These are phyloP conservation scores for Atta colombica DNA, from an alignment of 1,140 invertebrate genomes.

Conservation along the genomic window DNA sequence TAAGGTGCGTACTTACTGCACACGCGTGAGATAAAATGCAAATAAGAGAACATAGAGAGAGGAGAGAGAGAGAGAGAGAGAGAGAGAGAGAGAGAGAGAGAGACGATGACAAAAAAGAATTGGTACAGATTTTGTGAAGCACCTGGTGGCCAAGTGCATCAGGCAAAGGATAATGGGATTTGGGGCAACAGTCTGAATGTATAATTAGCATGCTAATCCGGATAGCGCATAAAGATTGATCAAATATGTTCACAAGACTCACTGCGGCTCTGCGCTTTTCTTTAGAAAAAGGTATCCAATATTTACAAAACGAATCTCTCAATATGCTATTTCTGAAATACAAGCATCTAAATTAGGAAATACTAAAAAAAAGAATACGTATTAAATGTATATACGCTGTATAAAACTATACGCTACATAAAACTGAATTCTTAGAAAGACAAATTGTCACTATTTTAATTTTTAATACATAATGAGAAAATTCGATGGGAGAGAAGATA, in stretches of 20 bases:
- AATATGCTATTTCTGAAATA: not conserved
- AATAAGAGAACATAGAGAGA: constrained; percentile 1
- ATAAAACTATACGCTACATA: not conserved
- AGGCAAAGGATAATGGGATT: not conserved
- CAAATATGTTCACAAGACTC: not conserved
- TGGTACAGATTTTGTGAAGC: not conserved
- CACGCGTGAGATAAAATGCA: constrained; percentile 56
- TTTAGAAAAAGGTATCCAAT: not conserved
- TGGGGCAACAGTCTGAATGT: not conserved
- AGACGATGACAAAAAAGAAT: constrained; percentile 4
- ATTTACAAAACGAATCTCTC: not conserved
- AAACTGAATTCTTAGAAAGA: not conserved
- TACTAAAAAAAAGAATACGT: not conserved
- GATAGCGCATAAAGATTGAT: not conserved
- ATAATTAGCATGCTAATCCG: not conserved
- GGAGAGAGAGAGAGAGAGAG: no score
- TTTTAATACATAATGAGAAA: not conserved
- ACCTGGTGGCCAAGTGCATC: not conserved
- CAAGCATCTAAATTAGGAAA: not conserved
- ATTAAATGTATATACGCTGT: not conserved
- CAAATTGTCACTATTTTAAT: not conserved
- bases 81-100: not conserved
- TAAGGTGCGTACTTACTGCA: constrained; percentile 47
- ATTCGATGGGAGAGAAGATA: not conserved
- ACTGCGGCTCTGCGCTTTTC: not conserved